Conservation (phyloP, 1,140 invertebrate species). For the Drosophila sturtevanti region DNA sequence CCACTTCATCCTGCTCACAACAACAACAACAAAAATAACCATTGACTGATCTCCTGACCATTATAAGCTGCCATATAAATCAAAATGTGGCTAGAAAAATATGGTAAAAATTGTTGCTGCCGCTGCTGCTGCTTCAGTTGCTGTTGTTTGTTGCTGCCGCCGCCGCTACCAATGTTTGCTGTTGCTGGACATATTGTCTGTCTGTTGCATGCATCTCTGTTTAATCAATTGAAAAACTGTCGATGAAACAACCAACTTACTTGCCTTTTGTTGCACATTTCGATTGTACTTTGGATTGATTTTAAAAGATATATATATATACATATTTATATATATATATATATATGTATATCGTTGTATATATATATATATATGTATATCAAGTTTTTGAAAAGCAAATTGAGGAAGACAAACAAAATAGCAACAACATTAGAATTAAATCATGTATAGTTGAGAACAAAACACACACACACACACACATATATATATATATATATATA, state of each 20-base stretch:
- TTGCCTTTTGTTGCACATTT: slow-evolving; percentile 5
- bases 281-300: slow-evolving; percentile 1
- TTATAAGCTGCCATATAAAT: slow-evolving; percentile 58
- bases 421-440: slow-evolving; percentile 59
- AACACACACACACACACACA: background rate
- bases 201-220: background rate
- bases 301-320: background rate
- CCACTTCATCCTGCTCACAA: slow-evolving; percentile 38
- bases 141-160: background rate
- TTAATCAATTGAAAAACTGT: background rate
- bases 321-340: too few relatives aligned
- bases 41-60: slow-evolving; percentile 82
- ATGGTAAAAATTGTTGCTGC: background rate
- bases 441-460: slow-evolving; percentile 60
- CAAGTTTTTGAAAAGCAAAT: too few relatives aligned
- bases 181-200: background rate
- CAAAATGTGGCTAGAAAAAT: background rate
- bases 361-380: background rate
- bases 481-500: slow-evolving; percentile 15
- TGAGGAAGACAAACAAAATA: slow-evolving; percentile 1
- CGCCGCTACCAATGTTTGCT: background rate
- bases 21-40: slow-evolving; percentile 67
- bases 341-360: too few relatives aligned
- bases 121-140: background rate
- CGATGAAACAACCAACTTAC: background rate